phyloP scores from a whole-genome alignment of 2,113 vertebrate species.

The Mormyrus lacerda region DNA sequence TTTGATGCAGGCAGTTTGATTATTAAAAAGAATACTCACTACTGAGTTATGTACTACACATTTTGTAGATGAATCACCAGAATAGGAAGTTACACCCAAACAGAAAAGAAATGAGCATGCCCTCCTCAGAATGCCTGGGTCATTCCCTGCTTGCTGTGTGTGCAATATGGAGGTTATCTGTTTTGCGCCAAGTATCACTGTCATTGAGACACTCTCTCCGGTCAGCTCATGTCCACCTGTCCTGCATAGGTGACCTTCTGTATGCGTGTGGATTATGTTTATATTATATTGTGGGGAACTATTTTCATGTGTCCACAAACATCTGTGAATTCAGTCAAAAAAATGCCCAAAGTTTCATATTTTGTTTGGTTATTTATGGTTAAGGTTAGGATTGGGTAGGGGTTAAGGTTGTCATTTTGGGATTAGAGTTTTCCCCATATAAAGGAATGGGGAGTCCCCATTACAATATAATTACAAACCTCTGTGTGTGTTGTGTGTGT shows the following conservation, averaged over 20 bases:
- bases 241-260: neutral
- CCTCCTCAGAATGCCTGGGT: neutral
- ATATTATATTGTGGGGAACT: no score
- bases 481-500: neutral
- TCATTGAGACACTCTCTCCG: no score
- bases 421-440: no score
- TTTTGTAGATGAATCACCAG: neutral
- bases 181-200: neutral
- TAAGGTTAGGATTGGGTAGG: no score
- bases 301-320: no score
- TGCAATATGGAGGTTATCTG: neutral
- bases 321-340: no score
- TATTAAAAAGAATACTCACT: neutral
- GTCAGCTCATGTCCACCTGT: neutral
- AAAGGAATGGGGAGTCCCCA: no score
- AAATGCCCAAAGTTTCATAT: no score
- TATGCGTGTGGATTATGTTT: no score
- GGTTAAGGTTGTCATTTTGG: no score
- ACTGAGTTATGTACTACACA: neutral
- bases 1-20: neutral
- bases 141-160: neutral
- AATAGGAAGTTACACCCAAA: neutral
- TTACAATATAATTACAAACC: no score
- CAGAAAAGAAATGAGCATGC: neutral
- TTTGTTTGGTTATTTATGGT: no score